Evolutionary conservation across 2,113 vertebrate genomes (phyloP).

Genomic region (Hypocryptadius cinnamomeus): DNA sequence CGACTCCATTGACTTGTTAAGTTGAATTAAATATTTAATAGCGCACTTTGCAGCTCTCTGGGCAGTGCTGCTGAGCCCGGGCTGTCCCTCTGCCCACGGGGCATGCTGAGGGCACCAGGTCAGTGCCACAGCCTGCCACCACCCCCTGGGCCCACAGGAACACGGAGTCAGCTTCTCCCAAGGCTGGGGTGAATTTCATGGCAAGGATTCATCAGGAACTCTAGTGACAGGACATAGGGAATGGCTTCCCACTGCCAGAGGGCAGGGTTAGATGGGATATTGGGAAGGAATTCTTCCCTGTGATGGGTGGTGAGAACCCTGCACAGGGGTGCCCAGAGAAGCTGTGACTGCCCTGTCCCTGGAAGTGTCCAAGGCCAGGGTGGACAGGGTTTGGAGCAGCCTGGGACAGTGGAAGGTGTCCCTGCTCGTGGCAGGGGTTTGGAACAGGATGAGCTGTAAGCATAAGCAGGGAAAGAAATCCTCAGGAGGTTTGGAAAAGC

Average conservation of each 20-base stretch:
- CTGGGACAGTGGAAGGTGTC: background rate
- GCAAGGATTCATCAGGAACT: background rate
- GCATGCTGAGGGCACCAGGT: accelerated
- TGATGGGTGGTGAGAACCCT: background rate
- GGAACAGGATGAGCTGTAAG: background rate
- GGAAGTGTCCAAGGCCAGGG: accelerated
- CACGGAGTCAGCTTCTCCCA: accelerated
- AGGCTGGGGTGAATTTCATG: background rate
- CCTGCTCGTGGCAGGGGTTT: background rate
- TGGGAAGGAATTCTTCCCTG: background rate
- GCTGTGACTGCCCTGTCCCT: background rate
- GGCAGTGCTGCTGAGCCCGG: background rate
- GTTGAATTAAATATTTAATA: constrained; percentile 52
- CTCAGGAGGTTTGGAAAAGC: background rate
- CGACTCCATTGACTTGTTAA: constrained; percentile 25
- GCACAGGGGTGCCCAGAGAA: background rate
- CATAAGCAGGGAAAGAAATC: background rate
- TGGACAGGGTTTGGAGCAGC: background rate
- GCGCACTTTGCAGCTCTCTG: background rate
- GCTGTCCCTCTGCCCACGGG: background rate
- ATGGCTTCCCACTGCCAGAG: background rate
- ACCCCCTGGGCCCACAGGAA: accelerated
- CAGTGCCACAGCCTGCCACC: background rate
- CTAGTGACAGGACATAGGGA: background rate
- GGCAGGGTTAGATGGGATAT: background rate